Evolutionary conservation across 2,113 vertebrate species (phyloP).

Genomic region (Cynocephalus volans): DNA sequence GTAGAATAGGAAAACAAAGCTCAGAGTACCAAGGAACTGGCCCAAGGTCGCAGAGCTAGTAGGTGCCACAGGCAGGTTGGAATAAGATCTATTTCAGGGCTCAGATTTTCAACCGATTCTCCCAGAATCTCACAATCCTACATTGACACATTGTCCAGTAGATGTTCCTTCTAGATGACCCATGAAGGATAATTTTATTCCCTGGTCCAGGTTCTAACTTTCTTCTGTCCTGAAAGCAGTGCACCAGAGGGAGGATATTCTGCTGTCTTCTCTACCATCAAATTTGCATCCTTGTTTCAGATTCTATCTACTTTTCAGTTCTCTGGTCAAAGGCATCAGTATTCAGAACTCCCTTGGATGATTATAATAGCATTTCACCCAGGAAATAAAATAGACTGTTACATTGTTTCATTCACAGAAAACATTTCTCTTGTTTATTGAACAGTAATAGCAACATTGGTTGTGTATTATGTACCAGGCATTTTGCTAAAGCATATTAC

Average conservation of each 20-base stretch:
- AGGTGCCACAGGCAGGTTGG: not conserved
- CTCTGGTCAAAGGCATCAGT: not conserved
- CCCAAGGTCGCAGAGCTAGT: not conserved
- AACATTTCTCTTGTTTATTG: not conserved
- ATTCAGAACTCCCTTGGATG: not conserved
- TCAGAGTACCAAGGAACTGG: not conserved
- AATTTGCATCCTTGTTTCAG: not conserved
- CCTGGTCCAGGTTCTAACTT: not conserved
- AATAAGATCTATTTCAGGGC: not conserved
- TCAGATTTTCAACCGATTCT: not conserved
- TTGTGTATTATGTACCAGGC: not conserved
- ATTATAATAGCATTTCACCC: not conserved
- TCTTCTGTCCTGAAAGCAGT: fast-evolving
- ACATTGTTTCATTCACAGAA: not conserved
- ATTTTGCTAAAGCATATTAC: not conserved
- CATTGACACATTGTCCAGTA: too few relatives aligned
- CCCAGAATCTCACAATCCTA: not conserved
- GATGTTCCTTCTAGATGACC: not conserved
- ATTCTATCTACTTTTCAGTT: not conserved
- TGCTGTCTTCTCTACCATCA: not conserved
- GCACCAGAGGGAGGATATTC: too few relatives aligned
- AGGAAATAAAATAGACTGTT: not conserved
- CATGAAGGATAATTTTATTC: not conserved
- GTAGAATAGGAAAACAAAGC: not conserved
- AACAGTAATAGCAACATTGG: not conserved